phyloP scores from a whole-genome alignment of 2,888 invertebrate species.

The Helleia helle region DNA sequence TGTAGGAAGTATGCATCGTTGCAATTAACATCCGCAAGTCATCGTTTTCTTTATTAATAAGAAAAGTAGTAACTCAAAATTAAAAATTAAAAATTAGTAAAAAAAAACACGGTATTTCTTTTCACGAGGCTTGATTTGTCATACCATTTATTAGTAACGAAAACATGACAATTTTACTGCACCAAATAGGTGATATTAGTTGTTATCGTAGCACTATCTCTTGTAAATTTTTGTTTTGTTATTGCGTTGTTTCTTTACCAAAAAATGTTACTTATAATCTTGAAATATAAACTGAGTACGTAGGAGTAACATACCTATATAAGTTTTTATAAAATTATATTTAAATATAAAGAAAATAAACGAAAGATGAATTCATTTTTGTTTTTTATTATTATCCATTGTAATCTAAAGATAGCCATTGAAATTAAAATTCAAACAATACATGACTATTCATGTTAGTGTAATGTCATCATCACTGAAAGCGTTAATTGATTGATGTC shows the following conservation, averaged over 20 bases:
- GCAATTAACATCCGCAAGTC: neutral
- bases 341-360: conserved; percentile 8
- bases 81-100: neutral
- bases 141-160: neutral
- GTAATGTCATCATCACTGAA: too few species aligned
- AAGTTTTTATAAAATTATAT: conserved; percentile 6
- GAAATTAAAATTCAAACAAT: too few species aligned
- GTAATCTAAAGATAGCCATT: too few species aligned
- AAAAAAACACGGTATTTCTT: too few species aligned
- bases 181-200: conserved; percentile 4
- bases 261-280: conserved; percentile 7
- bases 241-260: conserved; percentile 9
- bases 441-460: too few species aligned
- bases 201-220: neutral
- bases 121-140: too few species aligned
- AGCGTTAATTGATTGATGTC: too few species aligned
- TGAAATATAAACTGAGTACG: neutral
- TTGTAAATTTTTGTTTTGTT: conserved; percentile 7
- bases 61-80: neutral
- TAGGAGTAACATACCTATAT: conserved; percentile 2
- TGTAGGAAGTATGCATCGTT: neutral
- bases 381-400: neutral
- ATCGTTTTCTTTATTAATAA: conserved; percentile 4
- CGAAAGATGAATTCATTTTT: conserved; percentile 5
- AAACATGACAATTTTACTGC: neutral